These are phyloP conservation scores for Prunella fulvescens DNA, from an alignment of 2,113 vertebrate genomes.

Conservation along the genomic window DNA sequence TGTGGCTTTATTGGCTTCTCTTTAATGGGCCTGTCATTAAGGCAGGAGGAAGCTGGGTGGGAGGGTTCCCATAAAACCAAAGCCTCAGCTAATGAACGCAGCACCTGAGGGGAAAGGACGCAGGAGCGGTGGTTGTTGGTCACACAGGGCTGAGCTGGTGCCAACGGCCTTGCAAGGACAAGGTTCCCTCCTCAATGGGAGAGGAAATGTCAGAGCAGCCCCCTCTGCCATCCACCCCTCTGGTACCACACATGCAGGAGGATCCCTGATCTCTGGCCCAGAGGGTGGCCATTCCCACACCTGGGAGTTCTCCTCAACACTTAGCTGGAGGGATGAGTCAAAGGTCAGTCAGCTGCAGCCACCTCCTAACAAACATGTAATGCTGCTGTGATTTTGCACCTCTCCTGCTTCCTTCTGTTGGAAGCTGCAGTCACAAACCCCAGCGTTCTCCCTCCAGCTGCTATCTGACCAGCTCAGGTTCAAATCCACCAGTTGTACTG, in stretches of 20 bases:
- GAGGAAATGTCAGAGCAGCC: background rate
- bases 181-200: background rate
- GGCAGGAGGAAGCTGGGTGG: constrained; percentile 47
- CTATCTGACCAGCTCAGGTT: background rate
- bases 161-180: background rate
- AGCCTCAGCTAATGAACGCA: constrained; percentile 42
- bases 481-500: background rate
- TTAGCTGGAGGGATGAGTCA: background rate
- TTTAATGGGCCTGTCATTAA: constrained; percentile 64
- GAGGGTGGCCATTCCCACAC: background rate
- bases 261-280: background rate
- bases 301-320: background rate
- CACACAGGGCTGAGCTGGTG: constrained; percentile 30
- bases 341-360: background rate
- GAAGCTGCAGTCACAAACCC: background rate
- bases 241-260: background rate
- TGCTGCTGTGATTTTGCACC: background rate
- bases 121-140: background rate
- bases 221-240: background rate
- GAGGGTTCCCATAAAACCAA: constrained; percentile 53
- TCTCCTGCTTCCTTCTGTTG: background rate
- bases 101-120: constrained; percentile 19
- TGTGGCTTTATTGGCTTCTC: constrained; percentile 48
- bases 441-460: background rate
- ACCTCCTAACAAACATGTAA: background rate